Evolutionary conservation across 2,797 vertebrate species (phyloP).

Genomic region (Macrochelys suwanniensis): DNA sequence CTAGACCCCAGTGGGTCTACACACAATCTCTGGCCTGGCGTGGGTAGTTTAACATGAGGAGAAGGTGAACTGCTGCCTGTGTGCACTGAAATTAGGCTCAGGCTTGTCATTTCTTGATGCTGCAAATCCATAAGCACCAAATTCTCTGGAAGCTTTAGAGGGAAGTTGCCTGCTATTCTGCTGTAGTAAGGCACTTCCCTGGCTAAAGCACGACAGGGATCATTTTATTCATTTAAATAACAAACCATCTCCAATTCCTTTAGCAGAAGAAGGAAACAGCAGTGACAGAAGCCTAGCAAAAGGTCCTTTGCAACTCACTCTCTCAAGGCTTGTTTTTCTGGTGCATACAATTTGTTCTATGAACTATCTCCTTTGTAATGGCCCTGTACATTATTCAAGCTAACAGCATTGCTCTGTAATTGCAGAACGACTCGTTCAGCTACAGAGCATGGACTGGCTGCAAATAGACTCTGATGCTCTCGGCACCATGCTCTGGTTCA

Average conservation of each 20-base stretch:
- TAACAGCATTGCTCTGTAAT: neutral
- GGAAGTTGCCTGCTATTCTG: neutral
- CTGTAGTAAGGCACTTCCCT: neutral
- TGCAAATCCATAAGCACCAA: neutral
- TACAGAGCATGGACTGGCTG: neutral
- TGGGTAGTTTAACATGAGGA: neutral
- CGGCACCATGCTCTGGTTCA: neutral
- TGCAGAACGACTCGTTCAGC: neutral
- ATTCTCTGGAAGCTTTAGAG: neutral
- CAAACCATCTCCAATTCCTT: neutral
- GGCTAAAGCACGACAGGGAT: neutral
- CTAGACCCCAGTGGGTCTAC: neutral
- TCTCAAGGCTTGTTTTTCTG: neutral
- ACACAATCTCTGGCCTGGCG: neutral
- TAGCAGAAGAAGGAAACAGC: neutral
- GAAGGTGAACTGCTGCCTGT: neutral
- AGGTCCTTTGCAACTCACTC: accelerated
- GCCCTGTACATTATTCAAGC: neutral
- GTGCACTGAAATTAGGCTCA: neutral
- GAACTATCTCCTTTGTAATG: neutral
- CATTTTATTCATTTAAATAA: neutral
- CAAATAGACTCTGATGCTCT: neutral
- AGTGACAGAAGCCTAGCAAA: accelerated
- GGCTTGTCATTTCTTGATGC: neutral
- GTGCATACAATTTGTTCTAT: neutral